phyloP scores from a whole-genome alignment of 2,113 vertebrate species.

The Odobenus rosmarus region DNA sequence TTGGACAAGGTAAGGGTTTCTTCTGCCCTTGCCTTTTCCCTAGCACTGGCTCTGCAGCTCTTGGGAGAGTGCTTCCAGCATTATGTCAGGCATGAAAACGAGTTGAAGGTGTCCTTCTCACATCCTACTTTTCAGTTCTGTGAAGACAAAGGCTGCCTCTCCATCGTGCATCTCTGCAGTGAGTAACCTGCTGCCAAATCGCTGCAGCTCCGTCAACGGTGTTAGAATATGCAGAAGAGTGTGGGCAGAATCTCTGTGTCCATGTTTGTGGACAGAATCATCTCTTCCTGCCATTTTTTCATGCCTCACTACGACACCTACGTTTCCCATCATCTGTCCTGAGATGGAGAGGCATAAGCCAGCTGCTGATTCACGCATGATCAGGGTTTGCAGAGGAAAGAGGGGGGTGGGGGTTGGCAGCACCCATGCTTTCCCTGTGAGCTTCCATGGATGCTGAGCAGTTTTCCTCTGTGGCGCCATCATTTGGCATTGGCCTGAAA shows the following conservation, averaged over 20 bases:
- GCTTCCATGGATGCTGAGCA: fast-evolving
- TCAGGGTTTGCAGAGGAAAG: background rate
- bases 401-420: fast-evolving
- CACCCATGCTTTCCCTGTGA: fast-evolving
- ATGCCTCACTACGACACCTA: fast-evolving
- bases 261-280: fast-evolving
- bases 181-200: background rate
- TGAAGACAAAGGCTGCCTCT: background rate
- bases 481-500: fast-evolving
- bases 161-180: background rate
- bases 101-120: background rate
- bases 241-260: background rate
- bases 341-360: background rate
- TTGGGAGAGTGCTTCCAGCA: background rate
- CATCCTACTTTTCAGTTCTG: background rate
- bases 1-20: background rate
- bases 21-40: background rate
- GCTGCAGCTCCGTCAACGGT: background rate
- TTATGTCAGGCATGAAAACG: background rate
- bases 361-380: fast-evolving
- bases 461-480: background rate
- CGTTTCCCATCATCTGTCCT: fast-evolving
- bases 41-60: background rate
- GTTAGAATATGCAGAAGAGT: background rate
- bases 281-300: background rate